Conservation (phyloP, 2,888 invertebrate genomes). For the Scaptomyza parva region DNA sequence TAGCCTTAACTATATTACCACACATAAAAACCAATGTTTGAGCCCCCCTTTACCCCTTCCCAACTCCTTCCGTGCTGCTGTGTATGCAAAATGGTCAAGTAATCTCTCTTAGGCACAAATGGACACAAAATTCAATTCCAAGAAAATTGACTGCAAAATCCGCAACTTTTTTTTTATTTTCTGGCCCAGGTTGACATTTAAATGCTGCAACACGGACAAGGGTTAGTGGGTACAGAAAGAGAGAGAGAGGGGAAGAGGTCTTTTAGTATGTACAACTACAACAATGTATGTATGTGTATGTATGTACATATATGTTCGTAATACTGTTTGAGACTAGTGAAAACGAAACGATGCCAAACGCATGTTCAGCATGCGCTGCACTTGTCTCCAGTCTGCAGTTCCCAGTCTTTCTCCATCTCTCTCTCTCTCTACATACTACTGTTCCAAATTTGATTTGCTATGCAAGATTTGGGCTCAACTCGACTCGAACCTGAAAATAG, state of each 20-base stretch:
- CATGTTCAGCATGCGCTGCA: slow-evolving; percentile 77
- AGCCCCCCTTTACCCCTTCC: neutral
- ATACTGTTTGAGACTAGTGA: slow-evolving; percentile 35
- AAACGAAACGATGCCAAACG: slow-evolving; percentile 79
- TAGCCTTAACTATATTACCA: slow-evolving; percentile 38
- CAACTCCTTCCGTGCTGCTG: slow-evolving; percentile 10
- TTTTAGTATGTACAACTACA: slow-evolving; percentile 5
- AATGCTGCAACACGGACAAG: slow-evolving; percentile 33
- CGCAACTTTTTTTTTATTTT: slow-evolving; percentile 42
- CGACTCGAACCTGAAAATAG: slow-evolving; percentile 11
- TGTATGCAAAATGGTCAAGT: slow-evolving; percentile 71
- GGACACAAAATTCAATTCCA: slow-evolving; percentile 76
- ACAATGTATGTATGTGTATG: slow-evolving; percentile 1
- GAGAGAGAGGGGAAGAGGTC: neutral
- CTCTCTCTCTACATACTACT: slow-evolving; percentile 61
- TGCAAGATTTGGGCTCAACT: slow-evolving; percentile 65
- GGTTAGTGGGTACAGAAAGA: neutral
- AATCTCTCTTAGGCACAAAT: slow-evolving; percentile 62
- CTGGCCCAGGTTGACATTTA: slow-evolving; percentile 64
- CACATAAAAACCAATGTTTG: slow-evolving; percentile 41
- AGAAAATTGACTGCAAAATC: slow-evolving; percentile 76
- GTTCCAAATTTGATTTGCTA: slow-evolving; percentile 79
- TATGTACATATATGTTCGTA: slow-evolving; percentile 4
- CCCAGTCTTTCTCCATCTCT: neutral
- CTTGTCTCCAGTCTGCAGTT: slow-evolving; percentile 50